phyloP scores from a whole-genome alignment of 2,113 vertebrate genomes.

The Sinocyclocheilus anshuiensis region DNA sequence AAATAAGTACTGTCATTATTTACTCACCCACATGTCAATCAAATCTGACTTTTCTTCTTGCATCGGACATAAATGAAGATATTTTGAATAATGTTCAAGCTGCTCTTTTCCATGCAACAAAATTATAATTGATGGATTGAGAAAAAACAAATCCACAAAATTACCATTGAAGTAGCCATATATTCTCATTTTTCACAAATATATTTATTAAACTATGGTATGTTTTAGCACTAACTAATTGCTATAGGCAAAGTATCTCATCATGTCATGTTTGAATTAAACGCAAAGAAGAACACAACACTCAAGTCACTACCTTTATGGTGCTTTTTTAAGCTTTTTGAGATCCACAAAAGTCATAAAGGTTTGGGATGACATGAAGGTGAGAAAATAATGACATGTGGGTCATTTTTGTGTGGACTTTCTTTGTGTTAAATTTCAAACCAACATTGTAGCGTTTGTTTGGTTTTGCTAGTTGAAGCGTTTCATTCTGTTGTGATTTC shows the following conservation, averaged over 20 bases:
- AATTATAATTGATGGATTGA: too few relatives aligned
- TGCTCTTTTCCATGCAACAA: neutral
- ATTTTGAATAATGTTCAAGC: neutral
- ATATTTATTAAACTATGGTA: too few relatives aligned
- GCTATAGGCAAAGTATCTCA: neutral
- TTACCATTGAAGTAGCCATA: fast-evolving
- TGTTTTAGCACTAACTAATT: neutral
- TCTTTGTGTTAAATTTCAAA: neutral
- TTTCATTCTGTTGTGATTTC: conserved; percentile 21
- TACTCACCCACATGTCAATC: neutral
- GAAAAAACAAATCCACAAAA: neutral
- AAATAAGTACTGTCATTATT: neutral
- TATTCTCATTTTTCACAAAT: neutral
- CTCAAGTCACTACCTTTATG: neutral
- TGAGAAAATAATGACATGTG: neutral
- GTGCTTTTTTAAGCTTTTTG: neutral
- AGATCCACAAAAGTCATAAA: neutral
- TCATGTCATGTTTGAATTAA: neutral
- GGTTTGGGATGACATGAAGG: neutral
- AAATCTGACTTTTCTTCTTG: neutral
- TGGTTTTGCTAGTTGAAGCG: conserved; percentile 1
- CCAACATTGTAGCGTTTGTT: neutral
- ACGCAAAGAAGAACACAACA: neutral
- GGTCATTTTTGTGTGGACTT: neutral
- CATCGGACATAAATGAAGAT: neutral